These are phyloP conservation scores for Formica exsecta DNA, from an alignment of 1,140 invertebrate genomes.

Conservation along the genomic window DNA sequence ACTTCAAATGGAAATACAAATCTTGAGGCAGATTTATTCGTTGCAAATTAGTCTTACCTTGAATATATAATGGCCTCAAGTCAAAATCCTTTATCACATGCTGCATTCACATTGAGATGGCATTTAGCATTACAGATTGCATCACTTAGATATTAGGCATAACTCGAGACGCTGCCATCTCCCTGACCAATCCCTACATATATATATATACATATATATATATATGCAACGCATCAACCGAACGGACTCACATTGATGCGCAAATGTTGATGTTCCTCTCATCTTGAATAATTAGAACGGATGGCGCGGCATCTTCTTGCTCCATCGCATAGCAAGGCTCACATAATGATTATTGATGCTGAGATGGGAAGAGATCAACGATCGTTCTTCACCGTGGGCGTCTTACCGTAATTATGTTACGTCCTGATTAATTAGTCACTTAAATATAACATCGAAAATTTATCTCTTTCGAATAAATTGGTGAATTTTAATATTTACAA, in stretches of 20 bases:
- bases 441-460: constrained; percentile 29
- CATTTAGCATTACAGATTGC: constrained; percentile 51
- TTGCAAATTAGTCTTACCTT: not conserved
- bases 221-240: constrained; percentile 56
- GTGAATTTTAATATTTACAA: not conserved
- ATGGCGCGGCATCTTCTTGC: constrained; percentile 64
- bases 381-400: not conserved
- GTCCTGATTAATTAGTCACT: constrained; percentile 1
- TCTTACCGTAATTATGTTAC: constrained; percentile 16
- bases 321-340: constrained; percentile 19
- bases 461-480: not conserved
- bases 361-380: not conserved
- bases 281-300: constrained; percentile 75
- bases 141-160: constrained; percentile 60
- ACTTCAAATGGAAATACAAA: not conserved
- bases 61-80: constrained; percentile 17
- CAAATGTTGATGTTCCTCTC: constrained; percentile 60
- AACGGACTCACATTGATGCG: constrained; percentile 18
- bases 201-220: too few species aligned
- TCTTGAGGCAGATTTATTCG: not conserved
- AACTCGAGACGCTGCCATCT: constrained; percentile 49
- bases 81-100: constrained; percentile 63
- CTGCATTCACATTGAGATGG: constrained; percentile 21
- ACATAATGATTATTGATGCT: constrained; percentile 66
- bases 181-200: constrained; percentile 35